phyloP scores from a whole-genome alignment of 1,140 invertebrate species.

The Drosophila sp. region DNA sequence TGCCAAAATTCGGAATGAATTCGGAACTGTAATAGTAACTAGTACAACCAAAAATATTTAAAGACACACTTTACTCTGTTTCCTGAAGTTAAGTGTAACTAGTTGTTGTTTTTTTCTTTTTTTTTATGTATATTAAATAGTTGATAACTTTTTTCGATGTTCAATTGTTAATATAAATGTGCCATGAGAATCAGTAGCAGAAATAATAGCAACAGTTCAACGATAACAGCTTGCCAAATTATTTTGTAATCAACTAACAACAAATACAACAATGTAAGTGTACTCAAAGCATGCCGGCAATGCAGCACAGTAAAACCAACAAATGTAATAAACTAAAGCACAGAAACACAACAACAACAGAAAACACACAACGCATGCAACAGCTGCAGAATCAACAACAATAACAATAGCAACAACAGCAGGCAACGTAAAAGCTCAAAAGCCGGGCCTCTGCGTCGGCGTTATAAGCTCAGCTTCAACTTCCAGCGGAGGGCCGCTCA shows the following conservation, averaged over 20 bases:
- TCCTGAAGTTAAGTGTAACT: neutral
- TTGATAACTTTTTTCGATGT: neutral
- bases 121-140: neutral
- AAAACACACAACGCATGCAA: slow-evolving; percentile 44
- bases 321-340: slow-evolving; percentile 18
- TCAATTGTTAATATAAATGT: slow-evolving; percentile 6
- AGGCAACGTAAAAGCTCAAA: slow-evolving; percentile 36
- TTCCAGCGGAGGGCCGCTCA: neutral
- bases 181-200: neutral
- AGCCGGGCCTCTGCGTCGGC: slow-evolving; percentile 37
- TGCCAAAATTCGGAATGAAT: slow-evolving; percentile 15
- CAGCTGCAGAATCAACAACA: slow-evolving; percentile 57
- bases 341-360: slow-evolving; percentile 8
- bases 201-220: neutral
- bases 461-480: slow-evolving; percentile 51
- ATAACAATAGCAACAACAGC: slow-evolving; percentile 9
- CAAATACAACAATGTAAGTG: neutral
- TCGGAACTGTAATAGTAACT: slow-evolving; percentile 8
- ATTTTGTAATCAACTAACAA: slow-evolving; percentile 26
- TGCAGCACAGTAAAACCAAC: slow-evolving; percentile 13
- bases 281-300: neutral
- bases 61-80: neutral
- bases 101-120: slow-evolving; percentile 3
- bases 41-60: neutral
- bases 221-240: slow-evolving; percentile 42